Percentiles rank a stretch among this genome's conserved stretches.
phyloP scores from a whole-genome alignment of 2,113 vertebrate species.

The Philantomba maxwellii region DNA sequence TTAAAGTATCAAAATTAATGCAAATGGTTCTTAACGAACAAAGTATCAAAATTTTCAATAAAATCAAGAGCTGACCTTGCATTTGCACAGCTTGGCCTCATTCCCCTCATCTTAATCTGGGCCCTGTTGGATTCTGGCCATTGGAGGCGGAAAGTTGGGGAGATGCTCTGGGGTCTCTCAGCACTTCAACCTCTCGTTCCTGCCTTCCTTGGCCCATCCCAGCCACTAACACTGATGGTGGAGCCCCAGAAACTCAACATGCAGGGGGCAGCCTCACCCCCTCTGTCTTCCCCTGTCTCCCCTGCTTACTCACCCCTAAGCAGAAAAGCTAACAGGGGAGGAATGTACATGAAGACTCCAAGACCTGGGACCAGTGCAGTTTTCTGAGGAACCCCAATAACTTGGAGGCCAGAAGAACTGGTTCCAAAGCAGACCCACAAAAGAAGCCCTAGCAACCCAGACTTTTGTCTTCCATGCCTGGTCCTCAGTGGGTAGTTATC shows the following conservation, averaged over 20 bases:
- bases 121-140: not conserved
- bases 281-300: rapidly evolving
- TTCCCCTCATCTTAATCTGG: not conserved
- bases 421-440: not conserved
- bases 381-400: not conserved
- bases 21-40: not conserved
- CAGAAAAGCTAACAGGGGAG: not conserved
- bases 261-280: not conserved
- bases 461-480: not conserved
- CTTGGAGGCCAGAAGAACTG: not conserved
- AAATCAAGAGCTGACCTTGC: not conserved
- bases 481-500: not conserved
- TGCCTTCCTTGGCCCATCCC: not conserved
- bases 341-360: not conserved
- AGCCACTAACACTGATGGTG: not conserved
- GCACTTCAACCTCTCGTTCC: not conserved
- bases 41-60: not conserved
- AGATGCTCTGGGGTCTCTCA: not conserved
- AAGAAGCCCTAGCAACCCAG: not conserved
- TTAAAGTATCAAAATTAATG: not conserved
- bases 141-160: not conserved
- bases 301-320: not conserved
- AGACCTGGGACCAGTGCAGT: not conserved
- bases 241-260: not conserved
- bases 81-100: not conserved